Evolutionary conservation across 2,113 vertebrate genomes (phyloP), one percentile per base, ranked within the genome.

Genomic region (Alethe diademata): DNA sequence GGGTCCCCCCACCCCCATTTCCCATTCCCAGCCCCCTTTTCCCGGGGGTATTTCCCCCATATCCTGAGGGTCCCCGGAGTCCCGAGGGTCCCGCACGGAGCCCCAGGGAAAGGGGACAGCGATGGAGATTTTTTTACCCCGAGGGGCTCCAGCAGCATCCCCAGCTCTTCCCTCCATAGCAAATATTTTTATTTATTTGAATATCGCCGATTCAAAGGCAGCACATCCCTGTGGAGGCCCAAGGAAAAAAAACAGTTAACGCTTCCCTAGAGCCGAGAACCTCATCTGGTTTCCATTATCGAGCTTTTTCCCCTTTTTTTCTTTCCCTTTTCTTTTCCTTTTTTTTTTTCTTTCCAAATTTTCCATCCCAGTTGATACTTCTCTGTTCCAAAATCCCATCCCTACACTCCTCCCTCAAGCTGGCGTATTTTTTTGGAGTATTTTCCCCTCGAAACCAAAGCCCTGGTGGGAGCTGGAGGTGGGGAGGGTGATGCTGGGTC

Each of bases 241-340:
- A 1, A 74, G 92, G 53, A 89, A 78, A 88, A 88, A 81, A 88
- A 87, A 78, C 65, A 82, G 96, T 78, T 85, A 88, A 85, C 5
- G 82, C 78, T 92, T 45, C 70, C 86, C 74, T 6, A 12, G 4
- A 73, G 24, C 86, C 14, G 54, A 53, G 15, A 90, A 1, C 51
- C 54, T 84, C 96, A 95, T 96, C 96, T 97, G 95, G 75, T 96
- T 96, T 75, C n/a, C 69, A 86, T 97, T 96, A 96, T 8, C 75
- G 7, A 13, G 79, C 31, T 75, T 58, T 83, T 31, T 11, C 14
- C 17, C 24, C 17, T 2, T 36, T 29, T 38, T 40, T 51, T 15
- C 35, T 36, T 5, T 36, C 8, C 11, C 9, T 23, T 23, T 23
- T 23, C 24, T 7, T 12, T 23, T 47, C 16, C 22, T 31, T 54